phyloP scores from a whole-genome alignment of 2,888 invertebrate genomes.

The Tetheella fluctuosa region DNA sequence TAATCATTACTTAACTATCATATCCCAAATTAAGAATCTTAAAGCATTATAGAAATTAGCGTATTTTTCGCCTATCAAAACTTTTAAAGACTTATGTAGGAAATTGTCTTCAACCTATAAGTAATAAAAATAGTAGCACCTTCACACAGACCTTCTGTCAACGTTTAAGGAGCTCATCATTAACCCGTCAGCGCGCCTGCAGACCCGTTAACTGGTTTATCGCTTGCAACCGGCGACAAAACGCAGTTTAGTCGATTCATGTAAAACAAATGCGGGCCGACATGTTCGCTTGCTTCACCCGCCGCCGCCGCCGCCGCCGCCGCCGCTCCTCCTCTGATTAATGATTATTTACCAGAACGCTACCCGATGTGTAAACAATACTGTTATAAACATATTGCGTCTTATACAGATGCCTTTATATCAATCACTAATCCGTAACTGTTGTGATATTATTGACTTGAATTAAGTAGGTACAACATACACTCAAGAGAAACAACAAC shows the following conservation, averaged over 20 bases:
- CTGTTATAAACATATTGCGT: neutral
- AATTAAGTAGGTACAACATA: neutral
- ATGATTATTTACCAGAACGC: conserved; percentile 21
- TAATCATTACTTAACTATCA: no score
- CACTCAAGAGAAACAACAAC: no score
- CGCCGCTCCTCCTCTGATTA: conserved; percentile 35
- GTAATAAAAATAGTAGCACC: conserved; percentile 1
- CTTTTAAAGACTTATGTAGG: no score
- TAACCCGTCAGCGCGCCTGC: conserved; percentile 9
- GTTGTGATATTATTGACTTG: neutral
- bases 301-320: conserved; percentile 16
- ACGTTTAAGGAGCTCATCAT: conserved; percentile 7
- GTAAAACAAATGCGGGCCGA: conserved; percentile 41
- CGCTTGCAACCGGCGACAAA: conserved; percentile 26
- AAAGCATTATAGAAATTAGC: no score
- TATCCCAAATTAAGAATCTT: no score
- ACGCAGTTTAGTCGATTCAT: conserved; percentile 30
- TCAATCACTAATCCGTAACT: neutral
- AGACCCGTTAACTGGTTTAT: conserved; percentile 17
- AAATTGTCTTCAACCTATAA: no score
- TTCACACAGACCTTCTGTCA: conserved; percentile 1
- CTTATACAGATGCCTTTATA: neutral
- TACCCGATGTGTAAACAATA: conserved; percentile 1
- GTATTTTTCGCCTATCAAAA: no score
- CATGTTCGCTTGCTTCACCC: conserved; percentile 17